phyloP scores from a whole-genome alignment of 2,113 vertebrate genomes.

The Cacatua alba region DNA sequence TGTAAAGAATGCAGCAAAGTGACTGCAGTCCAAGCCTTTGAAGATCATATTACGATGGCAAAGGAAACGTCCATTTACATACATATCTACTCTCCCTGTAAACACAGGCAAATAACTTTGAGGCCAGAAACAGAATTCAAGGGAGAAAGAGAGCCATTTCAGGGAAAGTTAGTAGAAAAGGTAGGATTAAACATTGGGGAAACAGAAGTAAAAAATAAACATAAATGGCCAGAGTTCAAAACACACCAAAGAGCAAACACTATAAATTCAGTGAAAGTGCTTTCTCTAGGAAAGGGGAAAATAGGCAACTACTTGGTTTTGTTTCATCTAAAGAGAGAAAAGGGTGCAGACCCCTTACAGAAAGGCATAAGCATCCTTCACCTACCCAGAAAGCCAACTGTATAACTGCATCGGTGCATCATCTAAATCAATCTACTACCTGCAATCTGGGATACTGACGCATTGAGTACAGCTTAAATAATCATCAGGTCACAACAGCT shows the following conservation, averaged over 20 bases:
- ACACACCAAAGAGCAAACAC: background rate
- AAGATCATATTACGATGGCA: constrained; percentile 37
- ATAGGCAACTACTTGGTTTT: background rate
- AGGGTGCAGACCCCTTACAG: background rate
- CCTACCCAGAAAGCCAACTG: background rate
- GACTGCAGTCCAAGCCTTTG: constrained; percentile 24
- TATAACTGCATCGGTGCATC: background rate
- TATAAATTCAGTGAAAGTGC: background rate
- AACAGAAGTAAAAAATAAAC: background rate
- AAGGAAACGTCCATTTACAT: constrained; percentile 15
- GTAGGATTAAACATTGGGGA: background rate
- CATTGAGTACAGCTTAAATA: background rate
- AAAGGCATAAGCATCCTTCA: background rate
- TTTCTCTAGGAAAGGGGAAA: background rate
- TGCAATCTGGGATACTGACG: background rate
- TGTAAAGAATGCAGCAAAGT: constrained; percentile 44
- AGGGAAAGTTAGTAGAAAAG: background rate
- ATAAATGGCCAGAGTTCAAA: background rate
- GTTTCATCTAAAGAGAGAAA: background rate
- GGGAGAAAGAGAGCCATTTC: background rate
- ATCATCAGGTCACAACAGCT: background rate
- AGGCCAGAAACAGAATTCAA: background rate
- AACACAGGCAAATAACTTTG: constrained; percentile 43
- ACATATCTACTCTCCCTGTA: constrained; percentile 20
- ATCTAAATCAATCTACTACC: accelerated